These are phyloP conservation scores for Ammospiza caudacuta DNA, from an alignment of 2,113 vertebrate species.

Conservation along the genomic window DNA sequence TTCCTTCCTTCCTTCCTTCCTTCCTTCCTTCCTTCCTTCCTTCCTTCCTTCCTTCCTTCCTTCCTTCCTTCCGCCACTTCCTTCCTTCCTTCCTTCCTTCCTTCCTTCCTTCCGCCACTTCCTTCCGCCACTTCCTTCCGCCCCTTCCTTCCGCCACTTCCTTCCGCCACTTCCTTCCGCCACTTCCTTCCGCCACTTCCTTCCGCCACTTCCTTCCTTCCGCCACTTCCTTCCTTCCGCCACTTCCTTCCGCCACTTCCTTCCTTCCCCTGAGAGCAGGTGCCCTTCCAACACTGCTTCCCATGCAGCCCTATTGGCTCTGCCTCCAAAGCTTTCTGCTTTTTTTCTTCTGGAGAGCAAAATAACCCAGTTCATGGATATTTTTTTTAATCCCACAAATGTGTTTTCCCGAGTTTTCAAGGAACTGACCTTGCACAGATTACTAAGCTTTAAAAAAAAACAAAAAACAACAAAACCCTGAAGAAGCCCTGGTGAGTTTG, in stretches of 20 bases:
- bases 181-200: too few relatives aligned
- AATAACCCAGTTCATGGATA: background rate
- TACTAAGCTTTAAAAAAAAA: background rate
- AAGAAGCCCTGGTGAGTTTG: background rate
- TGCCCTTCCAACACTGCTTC: background rate
- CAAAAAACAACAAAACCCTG: background rate
- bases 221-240: too few relatives aligned
- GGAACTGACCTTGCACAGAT: background rate
- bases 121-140: too few relatives aligned
- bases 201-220: too few relatives aligned
- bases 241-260: background rate
- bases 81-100: too few relatives aligned
- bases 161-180: too few relatives aligned
- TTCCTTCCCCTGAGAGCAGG: background rate
- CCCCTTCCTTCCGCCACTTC: too few relatives aligned
- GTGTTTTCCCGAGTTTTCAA: background rate
- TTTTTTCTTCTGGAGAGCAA: background rate
- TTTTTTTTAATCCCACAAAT: background rate
- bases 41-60: too few relatives aligned
- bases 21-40: background rate
- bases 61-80: too few relatives aligned
- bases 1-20: too few relatives aligned
- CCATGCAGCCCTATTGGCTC: background rate
- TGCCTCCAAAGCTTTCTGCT: background rate
- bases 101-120: too few relatives aligned